Base-by-base conservation (phyloP, 2,113 vertebrate species). In the Numenius arquata region DNA sequence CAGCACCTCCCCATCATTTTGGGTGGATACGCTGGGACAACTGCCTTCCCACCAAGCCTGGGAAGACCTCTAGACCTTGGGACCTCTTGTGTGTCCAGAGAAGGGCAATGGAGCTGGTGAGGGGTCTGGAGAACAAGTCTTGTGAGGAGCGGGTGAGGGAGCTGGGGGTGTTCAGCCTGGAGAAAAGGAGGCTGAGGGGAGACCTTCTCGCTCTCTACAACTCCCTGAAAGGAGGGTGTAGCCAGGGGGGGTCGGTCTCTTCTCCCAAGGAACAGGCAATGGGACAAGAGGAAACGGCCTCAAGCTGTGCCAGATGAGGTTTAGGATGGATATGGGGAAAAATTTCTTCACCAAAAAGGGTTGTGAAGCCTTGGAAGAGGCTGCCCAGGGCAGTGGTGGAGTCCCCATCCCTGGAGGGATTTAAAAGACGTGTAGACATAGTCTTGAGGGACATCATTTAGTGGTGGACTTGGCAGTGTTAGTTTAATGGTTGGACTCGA, bases 351-450 rank as follows among this genome's bases (percentile, higher is more conserved):
- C 5, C 0, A 0, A 47, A 47, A 29, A 47, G 73, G 10, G 63
- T 5, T 20, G 34, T 36, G 21, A 18, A 6, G 29, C n/a, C 2
- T 0, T 27, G 68, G 58, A 5, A 13, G 3, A 32, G 27, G 59
- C 45, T 73, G 27, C 50, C 40, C 17, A 14, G 50, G 40, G 48
- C 1, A 21, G 40, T 3, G 52, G 41, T 63, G 12, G 41, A 58
- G 43, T 25, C n/a, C 0, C 72, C 25, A 2, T 4, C 36, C 52
- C 62, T 50, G 43, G 23, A 10, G 30, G 36, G 1, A 11, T 45
- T 55, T 8, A 43, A 41, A n/a, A 53, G 38, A 4, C 3, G 1
- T 0, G 6, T 12, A 23, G 36, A n/a, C 0, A 12, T 5, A 11
- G 36, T 3, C 3, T 47, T 12, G 3, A 12, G 48, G 59, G n/a